Base-by-base conservation (phyloP, 1,140 invertebrate genomes). In the Ctenoplectra terminalis region DNA sequence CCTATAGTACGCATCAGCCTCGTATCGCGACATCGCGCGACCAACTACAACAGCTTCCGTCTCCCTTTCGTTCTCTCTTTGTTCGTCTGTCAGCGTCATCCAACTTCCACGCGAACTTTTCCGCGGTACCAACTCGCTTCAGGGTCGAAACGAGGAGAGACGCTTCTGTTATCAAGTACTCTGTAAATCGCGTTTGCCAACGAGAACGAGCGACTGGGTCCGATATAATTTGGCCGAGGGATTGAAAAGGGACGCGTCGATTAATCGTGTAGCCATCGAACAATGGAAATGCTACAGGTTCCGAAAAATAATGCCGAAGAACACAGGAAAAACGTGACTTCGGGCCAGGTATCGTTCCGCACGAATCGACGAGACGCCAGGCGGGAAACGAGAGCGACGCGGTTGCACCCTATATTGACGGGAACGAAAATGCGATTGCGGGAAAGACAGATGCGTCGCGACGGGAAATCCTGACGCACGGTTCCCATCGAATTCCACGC, bases 21-120 rank as follows among this genome's bases (percentile, higher is more conserved):
- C 64, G 63, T 78, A 86, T 86, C 80, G 79, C 63, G 56, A 78
- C 75, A 81, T 84, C 82, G 66, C 20, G 79, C 61, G 23, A 52
- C 56, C 46, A 40, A 61, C 52, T 43, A 8, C 31, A 34, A 23
- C 31, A 23, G 58, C 8, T 61, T 23, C 20, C 31, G 20, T 37
- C 23, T 63, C 56, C 54, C 54, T 50, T 34, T 37, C 23, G 40
- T 4, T 54, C n/a, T 20, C n/a, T 54, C 50, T 5, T 66, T 70
- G 29, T 80, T 43, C 66, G 29, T 31, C 56, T 34, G 34, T 82
- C 69, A 58, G 20, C n/a, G 31, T 78, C 75, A 50, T 40, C 23
- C 40, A 40, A 40, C 40, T 5, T 9, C 31, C 63, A 40, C 77
- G 52, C 72, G 71, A 26, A 85, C 48, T 78, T 67, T 29, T 46